These are phyloP conservation scores for Oreotragus oreotragus DNA, from an alignment of 2,113 vertebrate genomes.

Conservation along the genomic window DNA sequence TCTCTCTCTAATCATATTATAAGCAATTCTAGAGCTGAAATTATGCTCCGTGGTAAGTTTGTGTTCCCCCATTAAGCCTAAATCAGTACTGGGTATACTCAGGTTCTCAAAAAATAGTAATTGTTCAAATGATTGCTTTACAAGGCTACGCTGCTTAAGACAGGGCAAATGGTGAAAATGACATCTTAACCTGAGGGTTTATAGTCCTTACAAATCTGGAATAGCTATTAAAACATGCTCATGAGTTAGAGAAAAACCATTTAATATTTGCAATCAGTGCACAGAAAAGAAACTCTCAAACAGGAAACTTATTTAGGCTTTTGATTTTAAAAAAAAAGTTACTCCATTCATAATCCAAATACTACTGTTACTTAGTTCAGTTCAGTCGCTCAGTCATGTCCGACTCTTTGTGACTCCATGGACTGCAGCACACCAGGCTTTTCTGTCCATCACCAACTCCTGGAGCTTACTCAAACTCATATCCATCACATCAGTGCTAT, in stretches of 20 bases:
- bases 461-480: background rate
- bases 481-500: background rate
- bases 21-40: background rate
- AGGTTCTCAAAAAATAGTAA: background rate
- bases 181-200: background rate
- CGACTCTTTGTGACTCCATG: background rate
- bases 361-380: background rate
- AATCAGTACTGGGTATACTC: background rate
- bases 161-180: background rate
- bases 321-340: conserved; percentile 14
- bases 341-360: background rate
- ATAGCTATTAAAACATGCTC: background rate
- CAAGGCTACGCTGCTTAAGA: background rate
- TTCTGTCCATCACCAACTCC: background rate
- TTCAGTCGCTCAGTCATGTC: accelerated
- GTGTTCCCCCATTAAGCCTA: background rate
- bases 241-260: background rate
- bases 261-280: background rate
- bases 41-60: background rate
- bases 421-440: background rate
- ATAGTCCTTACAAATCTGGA: background rate
- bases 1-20: background rate
- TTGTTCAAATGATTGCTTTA: conserved; percentile 13
- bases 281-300: conserved; percentile 6
- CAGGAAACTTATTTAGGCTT: background rate